Evolutionary conservation across 2,888 invertebrate species (phyloP).

Genomic region (Gari tellinella): DNA sequence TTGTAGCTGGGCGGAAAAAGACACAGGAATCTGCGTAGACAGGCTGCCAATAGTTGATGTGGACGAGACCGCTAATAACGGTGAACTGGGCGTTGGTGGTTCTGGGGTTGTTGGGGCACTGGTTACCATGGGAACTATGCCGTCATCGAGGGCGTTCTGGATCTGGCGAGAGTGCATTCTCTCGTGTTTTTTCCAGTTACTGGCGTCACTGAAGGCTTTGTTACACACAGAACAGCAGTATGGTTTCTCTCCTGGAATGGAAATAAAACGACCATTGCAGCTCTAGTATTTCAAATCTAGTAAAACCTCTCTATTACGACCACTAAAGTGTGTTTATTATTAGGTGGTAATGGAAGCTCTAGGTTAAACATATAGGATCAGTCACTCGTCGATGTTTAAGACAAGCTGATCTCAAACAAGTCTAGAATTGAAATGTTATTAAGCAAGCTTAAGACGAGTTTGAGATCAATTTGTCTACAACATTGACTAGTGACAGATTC

Average conservation of each 20-base stretch:
- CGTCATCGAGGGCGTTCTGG: constrained; percentile 52
- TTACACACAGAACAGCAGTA: constrained; percentile 79
- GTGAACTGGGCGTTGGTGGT: constrained; percentile 37
- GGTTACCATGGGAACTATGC: constrained; percentile 46
- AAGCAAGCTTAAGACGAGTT: no score
- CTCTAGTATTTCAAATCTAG: no score
- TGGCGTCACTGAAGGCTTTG: constrained; percentile 79
- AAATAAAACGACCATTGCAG: neutral
- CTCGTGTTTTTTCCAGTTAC: constrained; percentile 82
- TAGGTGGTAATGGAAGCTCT: no score
- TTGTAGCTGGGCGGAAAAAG: constrained; percentile 37
- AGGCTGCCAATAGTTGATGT: constrained; percentile 10
- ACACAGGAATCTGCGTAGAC: constrained; percentile 29
- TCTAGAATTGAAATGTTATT: no score
- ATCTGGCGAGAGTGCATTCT: constrained; percentile 74
- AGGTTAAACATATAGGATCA: no score
- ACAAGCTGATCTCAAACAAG: no score
- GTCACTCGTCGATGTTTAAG: no score
- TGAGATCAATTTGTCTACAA: no score
- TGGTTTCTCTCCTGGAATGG: constrained; percentile 74
- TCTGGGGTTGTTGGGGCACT: constrained; percentile 54
- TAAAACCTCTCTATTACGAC: no score
- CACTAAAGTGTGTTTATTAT: no score
- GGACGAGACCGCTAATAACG: constrained; percentile 8
- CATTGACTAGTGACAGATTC: no score